Conservation (phyloP, 2,888 invertebrate genomes). For the Brenthis ino region DNA sequence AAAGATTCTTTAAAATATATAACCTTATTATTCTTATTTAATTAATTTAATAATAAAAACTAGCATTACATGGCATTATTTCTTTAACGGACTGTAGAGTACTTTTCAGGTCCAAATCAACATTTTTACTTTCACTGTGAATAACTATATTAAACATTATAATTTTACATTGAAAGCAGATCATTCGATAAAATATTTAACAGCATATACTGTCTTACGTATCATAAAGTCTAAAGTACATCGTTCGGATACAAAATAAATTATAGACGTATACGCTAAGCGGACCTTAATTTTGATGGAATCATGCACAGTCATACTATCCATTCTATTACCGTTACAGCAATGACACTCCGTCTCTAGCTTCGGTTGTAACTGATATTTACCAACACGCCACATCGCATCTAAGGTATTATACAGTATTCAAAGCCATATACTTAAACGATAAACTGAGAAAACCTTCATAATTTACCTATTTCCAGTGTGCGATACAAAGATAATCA, state of each 20-base stretch:
- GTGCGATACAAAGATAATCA: not conserved
- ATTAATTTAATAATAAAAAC: too few species aligned
- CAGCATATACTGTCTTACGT: constrained; percentile 9
- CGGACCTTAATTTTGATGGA: constrained; percentile 68
- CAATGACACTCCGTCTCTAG: constrained; percentile 59
- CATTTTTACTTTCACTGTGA: too few species aligned
- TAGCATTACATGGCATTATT: too few species aligned
- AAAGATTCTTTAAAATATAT: too few species aligned
- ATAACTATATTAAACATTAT: too few species aligned
- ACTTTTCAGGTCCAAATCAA: too few species aligned
- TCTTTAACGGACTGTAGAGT: too few species aligned
- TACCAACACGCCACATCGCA: constrained; percentile 38
- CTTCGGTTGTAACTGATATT: constrained; percentile 36
- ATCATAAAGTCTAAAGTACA: constrained; percentile 23
- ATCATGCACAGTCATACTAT: constrained; percentile 73
- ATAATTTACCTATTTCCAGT: constrained; percentile 1
- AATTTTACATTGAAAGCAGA: not conserved
- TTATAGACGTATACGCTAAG: constrained; percentile 52
- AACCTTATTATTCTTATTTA: too few species aligned
- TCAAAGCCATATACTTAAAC: constrained; percentile 33
- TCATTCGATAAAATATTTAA: constrained; percentile 9
- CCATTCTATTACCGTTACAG: constrained; percentile 68
- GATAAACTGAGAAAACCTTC: constrained; percentile 13
- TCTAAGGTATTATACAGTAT: constrained; percentile 37
- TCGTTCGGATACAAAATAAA: constrained; percentile 46